phyloP scores from a whole-genome alignment of 1,140 invertebrate species.

The Drosophila bifasciata region DNA sequence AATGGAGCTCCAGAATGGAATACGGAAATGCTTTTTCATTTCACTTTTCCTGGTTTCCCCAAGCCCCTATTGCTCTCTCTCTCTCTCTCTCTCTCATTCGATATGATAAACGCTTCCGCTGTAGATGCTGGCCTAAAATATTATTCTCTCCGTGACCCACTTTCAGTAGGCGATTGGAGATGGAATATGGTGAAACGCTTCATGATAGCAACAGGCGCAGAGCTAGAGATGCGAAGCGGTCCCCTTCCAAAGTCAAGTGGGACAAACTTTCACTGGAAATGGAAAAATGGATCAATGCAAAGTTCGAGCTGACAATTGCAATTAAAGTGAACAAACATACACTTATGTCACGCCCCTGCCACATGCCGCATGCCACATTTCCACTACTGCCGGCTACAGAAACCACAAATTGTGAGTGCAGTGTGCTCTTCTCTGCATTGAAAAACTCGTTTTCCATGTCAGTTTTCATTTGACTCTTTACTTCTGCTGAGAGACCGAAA shows the following conservation, averaged over 20 bases:
- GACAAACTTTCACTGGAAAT: slow-evolving; percentile 36
- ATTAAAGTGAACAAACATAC: slow-evolving; percentile 15
- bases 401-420: slow-evolving; percentile 2
- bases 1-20: slow-evolving; percentile 4
- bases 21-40: slow-evolving; percentile 51
- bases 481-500: background rate
- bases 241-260: too few species aligned
- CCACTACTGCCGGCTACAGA: background rate
- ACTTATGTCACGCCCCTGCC: slow-evolving; percentile 23
- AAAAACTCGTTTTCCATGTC: slow-evolving; percentile 50
- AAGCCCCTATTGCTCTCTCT: slow-evolving; percentile 9
- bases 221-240: background rate
- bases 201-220: slow-evolving; percentile 1
- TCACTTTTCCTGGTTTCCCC: slow-evolving; percentile 49
- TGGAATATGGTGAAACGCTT: background rate
- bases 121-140: slow-evolving; percentile 61
- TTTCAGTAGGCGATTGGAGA: slow-evolving; percentile 30
- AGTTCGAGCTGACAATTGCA: slow-evolving; percentile 25
- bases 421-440: slow-evolving; percentile 27
- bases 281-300: slow-evolving; percentile 31
- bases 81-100: slow-evolving; percentile 12
- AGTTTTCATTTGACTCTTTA: slow-evolving; percentile 44
- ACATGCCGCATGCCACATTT: background rate
- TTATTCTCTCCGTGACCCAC: slow-evolving; percentile 70
- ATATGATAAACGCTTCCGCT: slow-evolving; percentile 67